phyloP scores from a whole-genome alignment of 2,113 vertebrate genomes.

The Halcyon senegalensis region DNA sequence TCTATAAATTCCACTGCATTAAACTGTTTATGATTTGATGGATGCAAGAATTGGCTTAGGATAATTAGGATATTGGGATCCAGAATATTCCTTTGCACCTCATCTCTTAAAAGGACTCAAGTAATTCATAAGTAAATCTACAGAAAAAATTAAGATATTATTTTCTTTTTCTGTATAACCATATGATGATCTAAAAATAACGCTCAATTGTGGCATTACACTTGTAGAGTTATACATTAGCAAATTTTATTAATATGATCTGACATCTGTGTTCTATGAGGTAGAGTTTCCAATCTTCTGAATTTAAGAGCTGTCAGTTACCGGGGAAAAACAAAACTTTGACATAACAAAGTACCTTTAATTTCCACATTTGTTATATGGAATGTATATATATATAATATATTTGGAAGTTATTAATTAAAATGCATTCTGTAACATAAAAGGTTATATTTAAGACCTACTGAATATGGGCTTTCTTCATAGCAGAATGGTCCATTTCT shows the following conservation, averaged over 20 bases:
- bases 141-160: neutral
- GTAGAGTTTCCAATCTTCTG: neutral
- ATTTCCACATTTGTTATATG: neutral
- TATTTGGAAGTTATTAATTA: neutral
- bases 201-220: neutral
- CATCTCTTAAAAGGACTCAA: neutral
- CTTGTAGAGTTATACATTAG: neutral
- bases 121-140: neutral
- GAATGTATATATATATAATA: neutral
- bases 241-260: neutral
- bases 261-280: neutral
- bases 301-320: neutral
- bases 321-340: neutral
- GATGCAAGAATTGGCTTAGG: neutral
- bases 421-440: neutral
- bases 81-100: neutral
- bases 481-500: neutral
- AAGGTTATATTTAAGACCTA: neutral
- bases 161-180: neutral
- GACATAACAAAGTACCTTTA: neutral
- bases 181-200: neutral
- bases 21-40: neutral
- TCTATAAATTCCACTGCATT: neutral
- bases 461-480: neutral
- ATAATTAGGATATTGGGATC: neutral